Percentiles rank a stretch among this genome's conserved stretches.
Conservation (phyloP, 2,113 vertebrate genomes). For the Microtus oregoni region DNA sequence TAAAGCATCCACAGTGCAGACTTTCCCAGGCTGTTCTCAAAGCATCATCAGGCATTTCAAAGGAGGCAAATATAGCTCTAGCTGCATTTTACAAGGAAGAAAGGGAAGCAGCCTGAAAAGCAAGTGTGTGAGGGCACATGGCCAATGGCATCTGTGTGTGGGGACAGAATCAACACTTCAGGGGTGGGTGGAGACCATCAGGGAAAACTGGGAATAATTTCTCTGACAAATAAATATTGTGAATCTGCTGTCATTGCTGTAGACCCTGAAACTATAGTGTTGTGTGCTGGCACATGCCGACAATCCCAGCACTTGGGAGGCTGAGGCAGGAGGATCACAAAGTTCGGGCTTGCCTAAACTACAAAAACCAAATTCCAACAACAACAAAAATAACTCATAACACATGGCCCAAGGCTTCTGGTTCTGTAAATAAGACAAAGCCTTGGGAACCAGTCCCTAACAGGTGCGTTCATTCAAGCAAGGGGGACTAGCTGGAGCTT, state of each 20-base stretch:
- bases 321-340: not conserved
- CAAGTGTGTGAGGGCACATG: not conserved
- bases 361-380: not conserved
- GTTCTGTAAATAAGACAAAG: slow-evolving; percentile 40
- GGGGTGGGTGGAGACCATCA: not conserved
- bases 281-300: not conserved
- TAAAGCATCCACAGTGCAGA: not conserved
- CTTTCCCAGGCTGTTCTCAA: not conserved
- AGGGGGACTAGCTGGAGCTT: not conserved
- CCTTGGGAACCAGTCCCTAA: not conserved
- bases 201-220: slow-evolving; percentile 1
- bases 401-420: not conserved
- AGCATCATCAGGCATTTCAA: slow-evolving; percentile 27
- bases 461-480: not conserved
- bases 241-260: slow-evolving; percentile 16
- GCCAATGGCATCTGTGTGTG: not conserved
- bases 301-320: not conserved
- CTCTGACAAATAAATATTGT: slow-evolving; percentile 8
- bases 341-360: not conserved
- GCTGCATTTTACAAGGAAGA: not conserved
- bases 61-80: slow-evolving; percentile 32
- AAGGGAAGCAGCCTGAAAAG: not conserved
- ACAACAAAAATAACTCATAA: slow-evolving; percentile 21
- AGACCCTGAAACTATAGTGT: slow-evolving; percentile 28
- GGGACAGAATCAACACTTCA: not conserved